Base-by-base conservation (phyloP, 2,113 vertebrate species). In the Coregonus clupeaformis region DNA sequence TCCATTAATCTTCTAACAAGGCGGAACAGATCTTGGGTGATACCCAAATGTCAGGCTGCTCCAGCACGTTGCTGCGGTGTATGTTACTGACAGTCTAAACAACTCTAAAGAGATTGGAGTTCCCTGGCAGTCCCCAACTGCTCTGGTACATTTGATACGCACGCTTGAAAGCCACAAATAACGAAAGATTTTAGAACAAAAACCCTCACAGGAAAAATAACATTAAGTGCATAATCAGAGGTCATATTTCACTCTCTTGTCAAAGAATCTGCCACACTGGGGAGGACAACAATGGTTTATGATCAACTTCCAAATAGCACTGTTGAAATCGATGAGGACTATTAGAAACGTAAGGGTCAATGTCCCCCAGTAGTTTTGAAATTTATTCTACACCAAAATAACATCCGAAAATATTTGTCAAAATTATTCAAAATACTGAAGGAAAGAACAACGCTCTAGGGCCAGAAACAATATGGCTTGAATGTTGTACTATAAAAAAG, bases 1-100 rank as follows among this genome's bases (percentile, higher is more conserved):
- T 32, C 29, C 75, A 85, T 85, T 85, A 72, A 87, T 84, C 79
- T 75, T 78, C 68, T 5, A 64, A 80, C 73, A 62, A 80, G 32
- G 52, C 73, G 42, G 60, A 63, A 57, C 67, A 66, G 74, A 32
- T 16, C 24, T 78, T 79, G 72, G 67, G 73, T 68, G 59, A 72
- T 80, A 64, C 77, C 71, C 80, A 72, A 47, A 63, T 77, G 75
- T 63, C 12, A 74, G 65, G 25, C 32, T 13, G 55, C 18, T 25
- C 67, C 66, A 77, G 83, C 25, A 73, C 20, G 55, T 7, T 52
- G 64, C 66, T 76, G 24, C 11, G 45, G 64, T 25, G 3, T 80
- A 20, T 79, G 47, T n/a, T 69, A 36, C 68, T 87, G 73, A 66
- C 9, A 75, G 59, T 77, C 67, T 78, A 69, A 86, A 84, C 77